Base-by-base conservation (phyloP, 2,113 vertebrate genomes). In the Psophia crepitans region DNA sequence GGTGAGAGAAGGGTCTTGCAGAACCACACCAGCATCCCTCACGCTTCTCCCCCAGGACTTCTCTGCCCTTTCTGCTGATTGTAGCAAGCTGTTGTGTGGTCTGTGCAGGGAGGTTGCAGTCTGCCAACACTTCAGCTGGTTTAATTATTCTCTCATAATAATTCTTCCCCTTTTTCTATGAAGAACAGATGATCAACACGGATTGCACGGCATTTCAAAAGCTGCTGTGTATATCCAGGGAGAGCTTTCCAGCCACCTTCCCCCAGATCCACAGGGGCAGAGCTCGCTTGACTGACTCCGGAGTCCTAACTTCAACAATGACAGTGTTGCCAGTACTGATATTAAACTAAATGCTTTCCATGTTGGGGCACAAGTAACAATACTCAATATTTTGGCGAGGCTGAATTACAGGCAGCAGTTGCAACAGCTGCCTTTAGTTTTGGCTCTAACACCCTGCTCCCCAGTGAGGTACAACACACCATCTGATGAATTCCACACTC, bases 91-190 rank as follows among this genome's bases (percentile, higher is more conserved):
- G 73, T 90, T 93, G 94, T 95, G 92, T 96, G 95, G 96, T 93
- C 95, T 66, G 77, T 28, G 35, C 58, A 68, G 95, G 78, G 81
- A 81, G 84, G 71, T 17, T 96, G 87, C 37, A 97, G 96, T 63
- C 95, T 97, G 97, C 96, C 97, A 97, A 76, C 88, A 65, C 91
- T 87, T 97, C 96, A 97, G 88, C 75, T 93, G 95, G 64, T 86
- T 97, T 98, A 97, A 97, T 98, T 97, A 96, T 95, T 97, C 95
- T 93, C 95, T 96, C 81, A 27, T 97, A 97, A 97, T 95, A 97
- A 97, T 68, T 91, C 97, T 97, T 97, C 96, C 89, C 89, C 81
- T 79, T 63, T 51, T 87, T 96, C 83, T 97, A 96, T 97, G 93
- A 98, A 75, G 96, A 98, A 93, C 97, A 98, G 95, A 97, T 97